Percentiles rank a stretch among this genome's conserved stretches.
phyloP scores from a whole-genome alignment of 1,140 invertebrate genomes.

The Proctacanthus coquilletti region DNA sequence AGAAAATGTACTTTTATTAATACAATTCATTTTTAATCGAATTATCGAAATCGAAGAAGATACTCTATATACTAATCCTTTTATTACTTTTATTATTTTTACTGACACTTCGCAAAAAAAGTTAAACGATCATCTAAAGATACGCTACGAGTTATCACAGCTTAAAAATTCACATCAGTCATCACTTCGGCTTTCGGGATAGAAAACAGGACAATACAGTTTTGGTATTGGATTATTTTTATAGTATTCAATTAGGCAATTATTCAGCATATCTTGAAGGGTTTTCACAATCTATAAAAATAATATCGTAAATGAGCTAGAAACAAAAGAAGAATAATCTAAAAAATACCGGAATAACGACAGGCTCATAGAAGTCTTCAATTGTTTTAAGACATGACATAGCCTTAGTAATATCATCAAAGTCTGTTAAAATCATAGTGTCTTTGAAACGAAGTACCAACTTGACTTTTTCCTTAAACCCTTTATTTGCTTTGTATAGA shows the following conservation, averaged over 20 bases:
- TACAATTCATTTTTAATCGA: too few relatives aligned
- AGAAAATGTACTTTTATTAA: too few relatives aligned
- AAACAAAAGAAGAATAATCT: not conserved
- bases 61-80: too few relatives aligned
- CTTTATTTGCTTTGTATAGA: constrained; percentile 15
- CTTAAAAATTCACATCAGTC: too few relatives aligned
- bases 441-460: constrained; percentile 13
- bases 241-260: constrained; percentile 15
- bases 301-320: not conserved
- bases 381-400: constrained; percentile 14
- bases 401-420: constrained; percentile 17
- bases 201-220: constrained; percentile 20
- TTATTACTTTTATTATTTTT: too few relatives aligned
- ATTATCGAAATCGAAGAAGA: too few relatives aligned
- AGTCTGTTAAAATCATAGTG: constrained; percentile 5
- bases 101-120: too few relatives aligned
- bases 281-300: constrained; percentile 7
- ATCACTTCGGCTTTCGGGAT: constrained; percentile 19
- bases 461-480: constrained; percentile 15
- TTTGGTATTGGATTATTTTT: constrained; percentile 17
- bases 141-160: too few relatives aligned
- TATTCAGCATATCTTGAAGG: constrained; percentile 15
- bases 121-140: too few relatives aligned
- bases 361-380: constrained; percentile 13
- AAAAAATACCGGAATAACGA: constrained; percentile 9